Conservation (phyloP, 2,113 vertebrate genomes). For the Paraplagusia blochii region DNA sequence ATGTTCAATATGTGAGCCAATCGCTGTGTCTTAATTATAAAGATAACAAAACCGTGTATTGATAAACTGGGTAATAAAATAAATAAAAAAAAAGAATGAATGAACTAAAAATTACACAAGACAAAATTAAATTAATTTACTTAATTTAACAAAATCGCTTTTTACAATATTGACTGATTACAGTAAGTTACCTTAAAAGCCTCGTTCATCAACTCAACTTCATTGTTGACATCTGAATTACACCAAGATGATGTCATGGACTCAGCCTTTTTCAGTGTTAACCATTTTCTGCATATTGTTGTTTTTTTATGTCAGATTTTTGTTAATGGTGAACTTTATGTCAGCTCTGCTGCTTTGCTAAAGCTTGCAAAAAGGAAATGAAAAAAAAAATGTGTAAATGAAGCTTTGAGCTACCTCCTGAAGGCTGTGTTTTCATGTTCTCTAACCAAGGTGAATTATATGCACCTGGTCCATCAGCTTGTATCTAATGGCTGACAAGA, state of each 20-base stretch:
- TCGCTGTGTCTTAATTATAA: too few species aligned
- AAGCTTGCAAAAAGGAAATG: constrained; percentile 45
- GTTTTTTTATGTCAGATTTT: constrained; percentile 29
- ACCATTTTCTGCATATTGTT: constrained; percentile 19
- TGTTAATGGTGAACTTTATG: constrained; percentile 20
- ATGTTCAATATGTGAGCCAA: too few species aligned
- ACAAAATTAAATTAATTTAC: too few species aligned
- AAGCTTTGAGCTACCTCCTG: constrained; percentile 56
- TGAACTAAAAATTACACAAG: too few species aligned
- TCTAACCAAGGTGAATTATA: too few species aligned
- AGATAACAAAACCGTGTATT: too few species aligned
- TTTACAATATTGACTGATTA: too few species aligned
- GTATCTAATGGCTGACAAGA: constrained; percentile 43
- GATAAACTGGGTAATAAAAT: too few species aligned
- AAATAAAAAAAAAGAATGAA: too few species aligned
- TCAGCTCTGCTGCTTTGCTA: constrained; percentile 47
- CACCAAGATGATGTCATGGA: constrained; percentile 40
- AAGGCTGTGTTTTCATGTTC: constrained; percentile 6
- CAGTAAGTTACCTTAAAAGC: too few species aligned
- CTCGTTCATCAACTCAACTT: too few species aligned
- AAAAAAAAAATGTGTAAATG: constrained; percentile 37
- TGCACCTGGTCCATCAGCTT: constrained; percentile 14
- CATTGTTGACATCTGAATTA: not conserved
- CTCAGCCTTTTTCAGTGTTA: constrained; percentile 16
- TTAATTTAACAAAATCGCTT: too few species aligned